A percentile compares a stretch with the other conserved stretches of the same genome.
phyloP scores from a whole-genome alignment of 1,140 invertebrate species.

The Armadillidium nasatum region DNA sequence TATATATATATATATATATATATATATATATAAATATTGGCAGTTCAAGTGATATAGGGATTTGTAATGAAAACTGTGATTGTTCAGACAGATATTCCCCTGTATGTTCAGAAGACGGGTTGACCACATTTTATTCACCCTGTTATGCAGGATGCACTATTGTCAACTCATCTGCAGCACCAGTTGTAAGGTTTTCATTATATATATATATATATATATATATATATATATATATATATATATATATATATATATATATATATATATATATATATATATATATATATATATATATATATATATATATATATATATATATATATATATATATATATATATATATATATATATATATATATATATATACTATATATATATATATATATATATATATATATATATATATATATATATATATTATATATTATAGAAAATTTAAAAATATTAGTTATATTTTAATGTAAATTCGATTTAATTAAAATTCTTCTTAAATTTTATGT shows the following conservation, averaged over 20 bases:
- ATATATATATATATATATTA: no score
- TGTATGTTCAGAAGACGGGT: constrained; percentile 13
- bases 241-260: constrained; percentile 16
- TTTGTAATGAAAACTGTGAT: background rate
- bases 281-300: constrained; percentile 20
- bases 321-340: background rate
- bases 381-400: no score
- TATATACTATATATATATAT: no score
- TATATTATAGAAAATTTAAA: no score
- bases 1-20: no score
- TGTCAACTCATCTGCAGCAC: background rate
- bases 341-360: no score
- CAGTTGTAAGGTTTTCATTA: constrained; percentile 22
- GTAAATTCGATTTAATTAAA: no score
- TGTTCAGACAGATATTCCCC: constrained; percentile 19
- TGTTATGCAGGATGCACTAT: constrained; percentile 16
- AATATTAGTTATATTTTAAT: no score
- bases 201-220: background rate
- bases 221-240: constrained; percentile 22
- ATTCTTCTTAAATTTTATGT: no score
- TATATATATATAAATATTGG: no score
- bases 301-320: constrained; percentile 16
- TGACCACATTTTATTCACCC: constrained; percentile 22
- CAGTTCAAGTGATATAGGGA: no score
- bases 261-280: constrained; percentile 2